phyloP scores from a whole-genome alignment of 2,888 invertebrate species.

The Hyles lineata region DNA sequence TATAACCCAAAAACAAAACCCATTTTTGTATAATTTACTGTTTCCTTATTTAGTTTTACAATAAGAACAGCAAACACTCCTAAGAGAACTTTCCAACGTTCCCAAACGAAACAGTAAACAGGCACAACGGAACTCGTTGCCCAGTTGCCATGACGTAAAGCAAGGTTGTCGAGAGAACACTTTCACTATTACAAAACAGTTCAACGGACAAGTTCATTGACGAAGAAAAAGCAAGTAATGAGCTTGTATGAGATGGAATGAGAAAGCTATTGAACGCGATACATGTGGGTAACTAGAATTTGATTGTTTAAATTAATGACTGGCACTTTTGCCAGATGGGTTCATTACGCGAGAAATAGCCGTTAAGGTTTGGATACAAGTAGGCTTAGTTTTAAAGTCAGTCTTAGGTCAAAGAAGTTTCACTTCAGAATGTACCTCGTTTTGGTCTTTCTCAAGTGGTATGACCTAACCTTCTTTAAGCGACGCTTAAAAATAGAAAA shows the following conservation, averaged over 20 bases:
- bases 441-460: no score
- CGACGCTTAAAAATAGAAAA: no score
- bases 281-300: background rate
- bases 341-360: no score
- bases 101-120: slow-evolving; percentile 19
- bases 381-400: no score
- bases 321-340: no score
- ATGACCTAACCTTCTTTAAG: no score
- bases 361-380: no score
- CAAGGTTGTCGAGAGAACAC: slow-evolving; percentile 41
- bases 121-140: slow-evolving; percentile 34
- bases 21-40: no score
- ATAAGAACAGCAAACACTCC: background rate
- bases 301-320: background rate
- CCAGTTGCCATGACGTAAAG: slow-evolving; percentile 41
- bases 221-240: slow-evolving; percentile 23
- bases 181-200: slow-evolving; percentile 54
- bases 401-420: no score
- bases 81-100: slow-evolving; percentile 1
- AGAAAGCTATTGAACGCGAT: slow-evolving; percentile 12
- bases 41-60: no score
- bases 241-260: slow-evolving; percentile 34
- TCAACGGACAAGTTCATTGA: slow-evolving; percentile 47
- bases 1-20: no score
- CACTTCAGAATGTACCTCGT: no score